Evolutionary conservation across 1,140 invertebrate genomes (phyloP).

Genomic region (Chrysopa pallens): DNA sequence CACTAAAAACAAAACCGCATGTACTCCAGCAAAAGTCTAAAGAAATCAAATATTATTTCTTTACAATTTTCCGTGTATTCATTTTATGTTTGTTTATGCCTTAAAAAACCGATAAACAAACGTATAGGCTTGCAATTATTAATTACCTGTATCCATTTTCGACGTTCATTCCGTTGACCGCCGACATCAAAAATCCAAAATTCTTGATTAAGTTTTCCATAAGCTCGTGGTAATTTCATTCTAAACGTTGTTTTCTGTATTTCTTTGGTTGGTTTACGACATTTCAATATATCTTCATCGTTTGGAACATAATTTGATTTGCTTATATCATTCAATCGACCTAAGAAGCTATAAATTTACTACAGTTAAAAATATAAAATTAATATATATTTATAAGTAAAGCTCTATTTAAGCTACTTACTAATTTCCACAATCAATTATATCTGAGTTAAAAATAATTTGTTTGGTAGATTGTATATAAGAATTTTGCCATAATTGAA

Average conservation of each 20-base stretch:
- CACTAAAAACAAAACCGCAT: slow-evolving; percentile 60
- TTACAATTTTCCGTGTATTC: too few species aligned
- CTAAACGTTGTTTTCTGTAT: slow-evolving; percentile 58
- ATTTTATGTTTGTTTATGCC: too few species aligned
- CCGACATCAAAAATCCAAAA: slow-evolving; percentile 68
- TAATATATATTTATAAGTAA: neutral
- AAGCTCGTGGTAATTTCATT: slow-evolving; percentile 43
- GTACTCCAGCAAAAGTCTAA: slow-evolving; percentile 63
- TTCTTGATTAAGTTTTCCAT: slow-evolving; percentile 41
- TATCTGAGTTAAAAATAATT: slow-evolving; percentile 58
- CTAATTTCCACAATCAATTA: slow-evolving; percentile 71
- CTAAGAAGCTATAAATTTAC: slow-evolving; percentile 37
- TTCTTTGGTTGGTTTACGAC: slow-evolving; percentile 45
- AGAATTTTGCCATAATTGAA: slow-evolving; percentile 37
- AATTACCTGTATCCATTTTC: slow-evolving; percentile 62
- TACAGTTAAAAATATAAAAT: neutral
- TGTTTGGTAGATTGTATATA: slow-evolving; percentile 51
- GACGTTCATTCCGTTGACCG: slow-evolving; percentile 63
- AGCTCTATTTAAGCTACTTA: slow-evolving; percentile 21
- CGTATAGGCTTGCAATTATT: too few species aligned
- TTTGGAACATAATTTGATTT: slow-evolving; percentile 39
- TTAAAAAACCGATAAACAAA: too few species aligned
- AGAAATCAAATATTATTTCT: slow-evolving; percentile 12
- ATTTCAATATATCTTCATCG: slow-evolving; percentile 50
- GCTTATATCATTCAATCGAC: slow-evolving; percentile 37